These are phyloP conservation scores for Drosophila buzzatii DNA, from an alignment of 2,888 invertebrate species.

Conservation along the genomic window DNA sequence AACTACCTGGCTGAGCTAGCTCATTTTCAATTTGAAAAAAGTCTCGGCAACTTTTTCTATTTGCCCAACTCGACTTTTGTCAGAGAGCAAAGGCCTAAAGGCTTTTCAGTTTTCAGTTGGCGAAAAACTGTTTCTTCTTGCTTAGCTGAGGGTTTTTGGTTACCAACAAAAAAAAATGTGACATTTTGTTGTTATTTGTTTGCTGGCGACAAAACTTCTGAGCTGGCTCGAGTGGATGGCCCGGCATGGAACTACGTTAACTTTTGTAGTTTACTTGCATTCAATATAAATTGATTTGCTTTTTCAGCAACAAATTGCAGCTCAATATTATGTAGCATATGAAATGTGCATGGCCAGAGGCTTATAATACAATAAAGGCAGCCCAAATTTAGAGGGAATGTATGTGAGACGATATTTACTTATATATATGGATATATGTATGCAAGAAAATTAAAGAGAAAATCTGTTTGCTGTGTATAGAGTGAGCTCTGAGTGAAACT, in stretches of 20 bases:
- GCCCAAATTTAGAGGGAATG: neutral
- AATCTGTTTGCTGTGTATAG: too few species aligned
- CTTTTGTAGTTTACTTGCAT: conserved; percentile 43
- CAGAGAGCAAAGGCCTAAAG: conserved; percentile 44
- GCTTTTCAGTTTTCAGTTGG: conserved; percentile 32
- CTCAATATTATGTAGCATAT: conserved; percentile 5
- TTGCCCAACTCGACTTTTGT: conserved; percentile 36
- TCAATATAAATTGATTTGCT: conserved; percentile 53
- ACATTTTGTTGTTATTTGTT: conserved; percentile 42
- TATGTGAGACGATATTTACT: neutral
- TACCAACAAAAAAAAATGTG: conserved; percentile 18
- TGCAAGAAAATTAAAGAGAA: neutral
- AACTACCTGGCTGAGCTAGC: conserved; percentile 49
- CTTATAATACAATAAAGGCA: conserved; percentile 8
- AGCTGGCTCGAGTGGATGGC: conserved; percentile 9
- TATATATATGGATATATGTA: neutral
- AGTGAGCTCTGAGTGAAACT: too few species aligned
- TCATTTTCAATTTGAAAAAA: conserved; percentile 68
- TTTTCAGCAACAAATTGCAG: conserved; percentile 9
- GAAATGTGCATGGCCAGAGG: conserved; percentile 16
- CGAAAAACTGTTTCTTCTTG: conserved; percentile 42
- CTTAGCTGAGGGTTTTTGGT: conserved; percentile 4
- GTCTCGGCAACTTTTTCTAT: conserved; percentile 68
- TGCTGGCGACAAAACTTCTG: conserved; percentile 31
- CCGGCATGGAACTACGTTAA: conserved; percentile 26